A percentile compares a stretch with the other conserved stretches of the same genome.
Conservation (phyloP, 2,888 invertebrate genomes). For the Lasioglossum pauxillum region DNA sequence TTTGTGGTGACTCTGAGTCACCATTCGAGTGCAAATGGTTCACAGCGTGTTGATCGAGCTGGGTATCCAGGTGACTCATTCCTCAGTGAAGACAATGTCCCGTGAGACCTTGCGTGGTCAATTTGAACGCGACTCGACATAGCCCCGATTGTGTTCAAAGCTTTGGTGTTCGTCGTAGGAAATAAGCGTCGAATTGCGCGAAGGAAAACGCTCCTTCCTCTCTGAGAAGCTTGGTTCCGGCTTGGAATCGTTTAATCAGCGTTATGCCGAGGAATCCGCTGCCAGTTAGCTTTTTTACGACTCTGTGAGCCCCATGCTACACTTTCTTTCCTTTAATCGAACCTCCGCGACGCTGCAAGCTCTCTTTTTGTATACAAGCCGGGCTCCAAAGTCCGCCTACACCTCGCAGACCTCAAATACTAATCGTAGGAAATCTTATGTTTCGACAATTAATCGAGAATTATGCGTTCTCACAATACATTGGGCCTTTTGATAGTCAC, state of each 20-base stretch:
- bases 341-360: neutral
- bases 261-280: neutral
- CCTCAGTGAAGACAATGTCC: neutral
- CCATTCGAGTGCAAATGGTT: too few species aligned
- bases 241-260: neutral
- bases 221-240: conserved; percentile 45
- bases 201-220: conserved; percentile 32
- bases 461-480: neutral
- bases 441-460: neutral
- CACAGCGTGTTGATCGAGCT: neutral
- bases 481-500: neutral
- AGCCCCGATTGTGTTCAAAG: conserved; percentile 80
- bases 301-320: conserved; percentile 17
- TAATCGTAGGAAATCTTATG: neutral
- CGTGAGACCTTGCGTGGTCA: neutral
- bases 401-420: conserved; percentile 1
- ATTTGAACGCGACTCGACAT: neutral
- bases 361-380: neutral
- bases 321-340: conserved; percentile 13
- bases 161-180: conserved; percentile 74
- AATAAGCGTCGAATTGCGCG: conserved; percentile 59
- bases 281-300: conserved; percentile 15
- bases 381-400: neutral
- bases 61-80: neutral
- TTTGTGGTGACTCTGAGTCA: too few species aligned